Percentiles rank a stretch among this genome's conserved stretches.
Evolutionary conservation across 2,797 vertebrate genomes (phyloP).

Genomic region (Ataeniobius toweri): DNA sequence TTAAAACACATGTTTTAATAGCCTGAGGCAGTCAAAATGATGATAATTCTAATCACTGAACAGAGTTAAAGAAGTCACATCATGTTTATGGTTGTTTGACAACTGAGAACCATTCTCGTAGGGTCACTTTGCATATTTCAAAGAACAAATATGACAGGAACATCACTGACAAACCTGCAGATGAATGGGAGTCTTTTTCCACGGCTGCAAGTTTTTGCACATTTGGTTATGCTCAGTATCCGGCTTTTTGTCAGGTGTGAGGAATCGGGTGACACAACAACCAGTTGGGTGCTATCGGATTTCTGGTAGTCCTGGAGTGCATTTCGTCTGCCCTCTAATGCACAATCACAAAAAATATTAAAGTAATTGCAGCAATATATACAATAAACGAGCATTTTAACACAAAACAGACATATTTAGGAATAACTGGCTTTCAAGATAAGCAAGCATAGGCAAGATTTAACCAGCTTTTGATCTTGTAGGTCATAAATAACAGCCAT

Average conservation of each 20-base stretch:
- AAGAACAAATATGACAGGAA: neutral
- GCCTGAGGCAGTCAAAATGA: neutral
- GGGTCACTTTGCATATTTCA: neutral
- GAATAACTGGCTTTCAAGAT: too few relatives aligned
- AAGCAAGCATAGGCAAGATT: too few relatives aligned
- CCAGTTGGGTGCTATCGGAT: constrained; percentile 84
- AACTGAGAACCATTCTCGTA: neutral
- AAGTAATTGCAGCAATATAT: constrained; percentile 3
- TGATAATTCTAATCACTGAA: neutral
- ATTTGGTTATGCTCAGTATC: constrained; percentile 86
- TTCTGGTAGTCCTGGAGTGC: constrained; percentile 94
- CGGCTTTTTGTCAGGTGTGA: constrained; percentile 86
- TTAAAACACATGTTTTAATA: neutral
- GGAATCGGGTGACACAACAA: constrained; percentile 75
- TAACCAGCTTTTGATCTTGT: neutral
- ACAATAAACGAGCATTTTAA: neutral
- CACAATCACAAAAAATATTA: constrained; percentile 17
- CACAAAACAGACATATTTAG: neutral
- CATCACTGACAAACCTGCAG: constrained; percentile 88
- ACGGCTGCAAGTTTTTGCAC: constrained; percentile 90
- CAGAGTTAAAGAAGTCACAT: neutral
- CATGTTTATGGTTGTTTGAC: neutral
- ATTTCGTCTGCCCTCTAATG: constrained; percentile 88
- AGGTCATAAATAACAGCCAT: neutral
- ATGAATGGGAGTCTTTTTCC: constrained; percentile 88